These are phyloP conservation scores for Alloscopus bannaensis DNA, from an alignment of 2,888 invertebrate species.

Conservation along the genomic window DNA sequence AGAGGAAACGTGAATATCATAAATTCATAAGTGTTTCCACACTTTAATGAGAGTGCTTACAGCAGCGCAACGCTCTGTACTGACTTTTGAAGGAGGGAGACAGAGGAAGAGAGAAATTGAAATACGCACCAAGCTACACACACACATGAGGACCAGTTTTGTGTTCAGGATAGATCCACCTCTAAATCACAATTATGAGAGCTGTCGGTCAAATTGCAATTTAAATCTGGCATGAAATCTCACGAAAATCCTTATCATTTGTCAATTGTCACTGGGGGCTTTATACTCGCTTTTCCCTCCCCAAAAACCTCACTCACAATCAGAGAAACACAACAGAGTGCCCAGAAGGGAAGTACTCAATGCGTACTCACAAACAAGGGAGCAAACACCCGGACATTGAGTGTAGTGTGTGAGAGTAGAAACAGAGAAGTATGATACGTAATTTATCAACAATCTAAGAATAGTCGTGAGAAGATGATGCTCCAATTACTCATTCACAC, in stretches of 20 bases:
- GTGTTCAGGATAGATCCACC: neutral
- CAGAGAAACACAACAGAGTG: neutral
- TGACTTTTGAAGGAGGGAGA: too few relatives aligned
- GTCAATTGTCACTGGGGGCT: slow-evolving; percentile 57
- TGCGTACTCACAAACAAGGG: neutral
- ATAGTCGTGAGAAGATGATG: slow-evolving; percentile 43
- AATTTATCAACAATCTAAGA: slow-evolving; percentile 54
- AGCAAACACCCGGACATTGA: neutral
- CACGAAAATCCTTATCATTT: slow-evolving; percentile 54
- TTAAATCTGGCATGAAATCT: slow-evolving; percentile 58
- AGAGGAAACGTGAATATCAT: too few relatives aligned
- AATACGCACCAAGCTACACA: neutral
- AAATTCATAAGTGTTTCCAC: too few relatives aligned
- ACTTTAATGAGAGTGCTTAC: too few relatives aligned
- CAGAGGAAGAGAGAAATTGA: too few relatives aligned
- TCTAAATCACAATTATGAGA: slow-evolving; percentile 38
- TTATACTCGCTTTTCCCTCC: slow-evolving; percentile 5
- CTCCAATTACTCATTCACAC: slow-evolving; percentile 50
- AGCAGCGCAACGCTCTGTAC: too few relatives aligned
- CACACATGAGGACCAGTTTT: too few relatives aligned
- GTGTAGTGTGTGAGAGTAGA: too few relatives aligned
- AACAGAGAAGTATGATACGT: slow-evolving; percentile 20
- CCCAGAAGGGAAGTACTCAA: slow-evolving; percentile 2
- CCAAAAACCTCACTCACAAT: neutral
- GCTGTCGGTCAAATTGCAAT: slow-evolving; percentile 49